Conservation (phyloP, 2,797 vertebrate genomes). For the Denticeps clupeoides region DNA sequence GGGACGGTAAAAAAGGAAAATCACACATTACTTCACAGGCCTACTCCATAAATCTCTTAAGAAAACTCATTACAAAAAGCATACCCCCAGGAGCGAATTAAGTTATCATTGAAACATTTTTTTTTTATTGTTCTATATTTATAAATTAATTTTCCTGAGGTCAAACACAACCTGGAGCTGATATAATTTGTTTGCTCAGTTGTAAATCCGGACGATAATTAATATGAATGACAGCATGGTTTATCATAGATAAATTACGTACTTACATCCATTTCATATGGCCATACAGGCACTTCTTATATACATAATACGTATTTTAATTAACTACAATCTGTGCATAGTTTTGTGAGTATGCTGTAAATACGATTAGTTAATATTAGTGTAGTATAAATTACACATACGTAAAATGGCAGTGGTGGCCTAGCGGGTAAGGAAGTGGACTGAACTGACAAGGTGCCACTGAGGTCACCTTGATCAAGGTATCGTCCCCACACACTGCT, state of each 20-base stretch:
- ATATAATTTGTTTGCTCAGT: slow-evolving; percentile 24
- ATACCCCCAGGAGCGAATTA: slow-evolving; percentile 34
- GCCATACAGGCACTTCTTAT: not conserved
- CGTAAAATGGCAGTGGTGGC: too few relatives aligned
- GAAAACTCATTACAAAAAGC: slow-evolving; percentile 45
- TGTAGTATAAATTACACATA: too few relatives aligned
- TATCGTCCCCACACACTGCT: too few relatives aligned
- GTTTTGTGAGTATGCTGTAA: too few relatives aligned
- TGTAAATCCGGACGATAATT: slow-evolving; percentile 31
- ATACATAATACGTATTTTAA: too few relatives aligned
- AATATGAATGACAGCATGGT: slow-evolving; percentile 21
- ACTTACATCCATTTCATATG: not conserved
- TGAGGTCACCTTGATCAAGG: too few relatives aligned
- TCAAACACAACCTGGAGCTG: slow-evolving; percentile 26
- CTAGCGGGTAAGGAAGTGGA: too few relatives aligned
- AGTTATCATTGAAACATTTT: slow-evolving; percentile 24
- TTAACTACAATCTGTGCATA: too few relatives aligned
- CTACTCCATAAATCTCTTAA: slow-evolving; percentile 28
- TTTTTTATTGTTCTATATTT: slow-evolving; percentile 38
- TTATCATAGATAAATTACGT: slow-evolving; percentile 20
- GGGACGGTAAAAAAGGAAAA: too few relatives aligned
- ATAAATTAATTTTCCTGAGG: slow-evolving; percentile 31
- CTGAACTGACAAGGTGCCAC: too few relatives aligned
- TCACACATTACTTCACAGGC: slow-evolving; percentile 1
- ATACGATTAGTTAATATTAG: too few relatives aligned